Evolutionary conservation across 2,888 invertebrate genomes (phyloP).

Genomic region (Stenodema calcarata): DNA sequence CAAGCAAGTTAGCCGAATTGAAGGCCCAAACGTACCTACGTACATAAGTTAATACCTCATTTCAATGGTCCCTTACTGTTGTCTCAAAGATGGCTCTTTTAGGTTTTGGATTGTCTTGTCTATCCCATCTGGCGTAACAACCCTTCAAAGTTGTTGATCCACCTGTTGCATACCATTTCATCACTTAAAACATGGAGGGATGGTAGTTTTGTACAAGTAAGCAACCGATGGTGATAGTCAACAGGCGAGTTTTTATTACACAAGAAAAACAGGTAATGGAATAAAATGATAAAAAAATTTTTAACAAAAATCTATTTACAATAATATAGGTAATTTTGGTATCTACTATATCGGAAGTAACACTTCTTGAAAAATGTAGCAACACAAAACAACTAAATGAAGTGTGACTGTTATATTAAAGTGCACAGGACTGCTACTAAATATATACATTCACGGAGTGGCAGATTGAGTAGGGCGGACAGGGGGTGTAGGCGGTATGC

Average conservation of each 20-base stretch:
- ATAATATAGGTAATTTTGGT: neutral
- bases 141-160: no score
- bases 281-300: neutral
- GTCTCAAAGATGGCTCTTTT: no score
- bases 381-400: slow-evolving; percentile 14
- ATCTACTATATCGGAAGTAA: neutral
- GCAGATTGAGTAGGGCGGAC: slow-evolving; percentile 16
- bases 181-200: no score
- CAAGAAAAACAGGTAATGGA: neutral
- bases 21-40: no score
- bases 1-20: no score
- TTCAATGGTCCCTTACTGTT: no score
- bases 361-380: neutral
- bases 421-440: slow-evolving; percentile 20
- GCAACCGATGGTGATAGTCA: neutral
- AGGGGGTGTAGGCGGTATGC: neutral
- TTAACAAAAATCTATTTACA: slow-evolving; percentile 29
- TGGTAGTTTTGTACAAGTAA: no score
- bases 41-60: no score
- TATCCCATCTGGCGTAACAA: no score
- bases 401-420: slow-evolving; percentile 23
- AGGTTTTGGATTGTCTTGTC: no score
- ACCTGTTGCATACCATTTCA: no score
- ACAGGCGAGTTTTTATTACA: neutral
- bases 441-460: slow-evolving; percentile 11